Percentiles rank a stretch among this genome's conserved stretches.
Evolutionary conservation across 2,797 vertebrate genomes (phyloP).

Genomic region (Paguma larvata): DNA sequence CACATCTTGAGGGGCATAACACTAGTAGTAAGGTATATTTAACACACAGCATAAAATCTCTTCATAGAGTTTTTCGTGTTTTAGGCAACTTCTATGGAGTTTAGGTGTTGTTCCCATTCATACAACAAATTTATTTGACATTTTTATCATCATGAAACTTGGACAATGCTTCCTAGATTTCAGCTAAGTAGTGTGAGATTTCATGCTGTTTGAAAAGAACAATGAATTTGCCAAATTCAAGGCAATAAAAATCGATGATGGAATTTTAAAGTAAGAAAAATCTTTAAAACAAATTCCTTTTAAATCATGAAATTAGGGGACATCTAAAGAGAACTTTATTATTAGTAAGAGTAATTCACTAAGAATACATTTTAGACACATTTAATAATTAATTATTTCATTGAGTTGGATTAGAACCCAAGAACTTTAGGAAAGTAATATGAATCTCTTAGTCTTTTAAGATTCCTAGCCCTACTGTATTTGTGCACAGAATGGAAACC

Average conservation of each 20-base stretch:
- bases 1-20: background rate
- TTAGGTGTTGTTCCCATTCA: background rate
- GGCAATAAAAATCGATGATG: constrained; percentile 29
- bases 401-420: background rate
- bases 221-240: constrained; percentile 31
- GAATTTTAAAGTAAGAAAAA: constrained; percentile 37
- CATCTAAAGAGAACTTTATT: constrained; percentile 38
- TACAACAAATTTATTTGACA: constrained; percentile 4
- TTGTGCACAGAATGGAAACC: constrained; percentile 34
- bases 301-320: constrained; percentile 33
- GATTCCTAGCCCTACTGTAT: background rate
- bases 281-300: constrained; percentile 25
- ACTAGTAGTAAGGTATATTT: constrained; percentile 20
- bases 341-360: constrained; percentile 47
- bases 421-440: constrained; percentile 53
- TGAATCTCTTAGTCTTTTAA: constrained; percentile 20
- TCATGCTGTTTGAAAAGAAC: constrained; percentile 46
- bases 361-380: constrained; percentile 20
- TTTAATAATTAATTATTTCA: constrained; percentile 48
- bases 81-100: constrained; percentile 30
- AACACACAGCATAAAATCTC: background rate
- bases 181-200: constrained; percentile 17
- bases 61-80: background rate
- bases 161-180: constrained; percentile 22
- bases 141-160: constrained; percentile 33